Percentiles rank a stretch among this genome's conserved stretches.
These are phyloP conservation scores for Sus cebifrons DNA, from an alignment of 2,797 vertebrate genomes.

Conservation along the genomic window DNA sequence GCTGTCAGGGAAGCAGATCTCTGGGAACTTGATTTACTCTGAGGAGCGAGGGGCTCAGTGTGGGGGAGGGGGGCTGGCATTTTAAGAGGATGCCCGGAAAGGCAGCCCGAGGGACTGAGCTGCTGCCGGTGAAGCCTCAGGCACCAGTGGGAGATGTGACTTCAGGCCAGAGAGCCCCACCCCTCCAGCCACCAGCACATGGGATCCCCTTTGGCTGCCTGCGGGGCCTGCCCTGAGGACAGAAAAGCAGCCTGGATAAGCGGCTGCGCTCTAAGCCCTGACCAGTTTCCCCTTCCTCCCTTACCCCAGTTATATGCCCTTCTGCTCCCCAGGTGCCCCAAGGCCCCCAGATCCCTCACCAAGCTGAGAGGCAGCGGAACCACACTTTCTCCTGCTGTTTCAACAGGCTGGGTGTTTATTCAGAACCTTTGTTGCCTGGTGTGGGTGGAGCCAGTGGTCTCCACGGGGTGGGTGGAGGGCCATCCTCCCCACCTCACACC, in stretches of 20 bases:
- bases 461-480: neutral
- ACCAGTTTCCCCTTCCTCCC: neutral
- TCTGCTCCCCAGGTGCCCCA: neutral
- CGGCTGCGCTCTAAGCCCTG: neutral
- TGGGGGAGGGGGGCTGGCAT: neutral
- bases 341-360: neutral
- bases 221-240: neutral
- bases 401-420: rapidly evolving
- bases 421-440: neutral
- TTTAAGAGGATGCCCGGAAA: neutral
- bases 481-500: neutral
- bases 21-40: constrained; percentile 8
- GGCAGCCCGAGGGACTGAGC: neutral
- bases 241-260: neutral
- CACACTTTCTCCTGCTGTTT: neutral
- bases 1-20: constrained; percentile 50
- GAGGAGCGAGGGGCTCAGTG: neutral
- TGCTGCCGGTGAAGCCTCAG: neutral
- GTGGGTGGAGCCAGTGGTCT: neutral
- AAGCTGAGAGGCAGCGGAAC: neutral
- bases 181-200: neutral
- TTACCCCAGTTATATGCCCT: neutral
- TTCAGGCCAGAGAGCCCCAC: neutral
- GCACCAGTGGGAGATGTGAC: rapidly evolving
- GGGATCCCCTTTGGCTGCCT: neutral